phyloP scores from a whole-genome alignment of 1,140 invertebrate genomes.

The Charaxes varanes region DNA sequence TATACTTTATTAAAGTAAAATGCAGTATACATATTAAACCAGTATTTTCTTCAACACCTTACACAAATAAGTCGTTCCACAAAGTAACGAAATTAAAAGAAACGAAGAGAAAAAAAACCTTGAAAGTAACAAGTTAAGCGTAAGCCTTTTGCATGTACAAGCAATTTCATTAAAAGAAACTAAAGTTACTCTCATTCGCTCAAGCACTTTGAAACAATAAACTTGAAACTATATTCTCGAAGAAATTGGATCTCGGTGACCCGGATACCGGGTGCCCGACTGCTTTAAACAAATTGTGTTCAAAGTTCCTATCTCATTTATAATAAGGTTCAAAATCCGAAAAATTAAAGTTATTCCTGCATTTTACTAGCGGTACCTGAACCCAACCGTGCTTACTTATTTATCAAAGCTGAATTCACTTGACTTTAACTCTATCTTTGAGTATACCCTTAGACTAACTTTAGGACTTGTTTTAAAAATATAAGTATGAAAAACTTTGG shows the following conservation, averaged over 20 bases:
- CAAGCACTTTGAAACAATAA: slow-evolving; percentile 22
- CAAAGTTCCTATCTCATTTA: not conserved
- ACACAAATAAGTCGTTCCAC: no score
- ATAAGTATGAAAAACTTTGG: no score
- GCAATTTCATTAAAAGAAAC: slow-evolving; percentile 20
- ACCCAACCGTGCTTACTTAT: slow-evolving; percentile 13
- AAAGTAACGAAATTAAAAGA: slow-evolving; percentile 6
- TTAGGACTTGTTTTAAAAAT: slow-evolving; percentile 7
- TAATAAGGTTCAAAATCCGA: slow-evolving; percentile 3
- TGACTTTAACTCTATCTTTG: slow-evolving; percentile 10
- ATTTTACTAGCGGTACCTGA: not conserved
- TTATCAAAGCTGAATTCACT: slow-evolving; percentile 17
- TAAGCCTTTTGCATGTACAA: slow-evolving; percentile 12
- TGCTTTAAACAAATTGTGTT: slow-evolving; percentile 1
- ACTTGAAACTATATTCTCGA: slow-evolving; percentile 18
- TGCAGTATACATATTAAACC: no score
- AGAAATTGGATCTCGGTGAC: slow-evolving; percentile 16
- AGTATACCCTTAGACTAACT: not conserved
- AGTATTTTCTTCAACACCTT: no score
- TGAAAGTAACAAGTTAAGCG: slow-evolving; percentile 7
- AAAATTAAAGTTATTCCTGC: not conserved
- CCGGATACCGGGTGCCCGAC: slow-evolving; percentile 2
- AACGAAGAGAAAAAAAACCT: slow-evolving; percentile 2
- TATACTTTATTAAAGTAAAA: no score
- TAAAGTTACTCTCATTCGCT: slow-evolving; percentile 13